A percentile compares a stretch with the other conserved stretches of the same genome.
phyloP scores from a whole-genome alignment of 35 echinoderm and acorn worm species.

The Lytechinus pictus region DNA sequence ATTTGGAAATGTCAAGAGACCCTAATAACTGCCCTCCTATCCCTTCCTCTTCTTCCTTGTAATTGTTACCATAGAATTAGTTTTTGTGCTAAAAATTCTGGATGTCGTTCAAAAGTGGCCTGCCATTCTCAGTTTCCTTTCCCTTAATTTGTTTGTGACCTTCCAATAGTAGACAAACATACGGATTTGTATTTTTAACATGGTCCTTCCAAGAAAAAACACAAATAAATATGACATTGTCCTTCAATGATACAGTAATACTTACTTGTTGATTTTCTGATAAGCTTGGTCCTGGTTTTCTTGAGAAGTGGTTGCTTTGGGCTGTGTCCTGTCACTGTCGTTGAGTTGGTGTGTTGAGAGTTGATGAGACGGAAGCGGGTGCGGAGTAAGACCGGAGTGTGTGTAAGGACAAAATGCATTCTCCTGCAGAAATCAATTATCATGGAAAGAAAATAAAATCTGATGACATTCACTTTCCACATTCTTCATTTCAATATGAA shows the following conservation, averaged over 20 bases:
- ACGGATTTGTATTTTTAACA: neutral
- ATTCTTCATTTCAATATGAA: too few species aligned
- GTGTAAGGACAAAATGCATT: conserved; percentile 50
- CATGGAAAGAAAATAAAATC: neutral
- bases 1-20: too few species aligned
- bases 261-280: conserved; percentile 45
- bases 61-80: too few species aligned
- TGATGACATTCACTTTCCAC: too few species aligned
- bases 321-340: neutral
- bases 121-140: too few species aligned
- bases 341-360: neutral
- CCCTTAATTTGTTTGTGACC: too few species aligned
- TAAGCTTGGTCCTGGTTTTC: conserved; percentile 65
- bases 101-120: too few species aligned
- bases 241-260: neutral
- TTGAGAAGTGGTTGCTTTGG: conserved; percentile 43
- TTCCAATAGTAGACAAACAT: too few species aligned
- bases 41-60: too few species aligned
- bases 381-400: conserved; percentile 65
- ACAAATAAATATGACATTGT: neutral
- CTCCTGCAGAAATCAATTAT: conserved; percentile 9
- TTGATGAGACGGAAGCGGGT: conserved; percentile 57
- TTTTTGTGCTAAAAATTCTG: too few species aligned
- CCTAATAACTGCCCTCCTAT: too few species aligned
- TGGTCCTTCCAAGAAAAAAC: neutral